A percentile compares a stretch with the other conserved stretches of the same genome.
phyloP scores from a whole-genome alignment of 2,113 vertebrate genomes.

The Micronycteris hirsuta region DNA sequence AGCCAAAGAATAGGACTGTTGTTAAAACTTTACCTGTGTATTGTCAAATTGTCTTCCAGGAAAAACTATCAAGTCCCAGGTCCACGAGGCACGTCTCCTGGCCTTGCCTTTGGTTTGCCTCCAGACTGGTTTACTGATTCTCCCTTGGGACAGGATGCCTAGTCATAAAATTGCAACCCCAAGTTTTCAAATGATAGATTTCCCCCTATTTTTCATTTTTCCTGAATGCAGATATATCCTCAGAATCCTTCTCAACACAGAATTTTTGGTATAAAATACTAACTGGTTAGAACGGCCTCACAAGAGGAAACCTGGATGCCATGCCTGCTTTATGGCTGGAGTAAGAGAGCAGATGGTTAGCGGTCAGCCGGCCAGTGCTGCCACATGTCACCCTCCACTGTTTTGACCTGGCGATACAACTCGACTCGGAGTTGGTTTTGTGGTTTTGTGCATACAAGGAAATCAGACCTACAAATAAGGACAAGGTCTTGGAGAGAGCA shows the following conservation, averaged over 20 bases:
- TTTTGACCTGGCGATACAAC: neutral
- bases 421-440: no score
- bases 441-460: neutral
- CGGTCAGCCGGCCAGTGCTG: fast-evolving
- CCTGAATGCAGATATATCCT: neutral
- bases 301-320: neutral
- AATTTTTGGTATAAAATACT: neutral
- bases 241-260: neutral
- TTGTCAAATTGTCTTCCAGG: neutral
- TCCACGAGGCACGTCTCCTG: neutral
- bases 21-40: neutral
- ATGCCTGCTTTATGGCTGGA: neutral
- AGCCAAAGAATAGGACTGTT: neutral
- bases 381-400: neutral
- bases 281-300: neutral
- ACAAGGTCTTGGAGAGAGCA: neutral
- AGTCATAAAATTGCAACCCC: neutral
- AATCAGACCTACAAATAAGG: neutral
- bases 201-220: neutral
- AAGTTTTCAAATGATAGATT: neutral
- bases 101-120: neutral
- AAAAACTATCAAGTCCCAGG: neutral
- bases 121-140: neutral
- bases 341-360: no score
- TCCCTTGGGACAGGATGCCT: neutral